A percentile compares a stretch with the other conserved stretches of the same genome.
phyloP scores from a whole-genome alignment of 2,113 vertebrate genomes.

The Alethe diademata region DNA sequence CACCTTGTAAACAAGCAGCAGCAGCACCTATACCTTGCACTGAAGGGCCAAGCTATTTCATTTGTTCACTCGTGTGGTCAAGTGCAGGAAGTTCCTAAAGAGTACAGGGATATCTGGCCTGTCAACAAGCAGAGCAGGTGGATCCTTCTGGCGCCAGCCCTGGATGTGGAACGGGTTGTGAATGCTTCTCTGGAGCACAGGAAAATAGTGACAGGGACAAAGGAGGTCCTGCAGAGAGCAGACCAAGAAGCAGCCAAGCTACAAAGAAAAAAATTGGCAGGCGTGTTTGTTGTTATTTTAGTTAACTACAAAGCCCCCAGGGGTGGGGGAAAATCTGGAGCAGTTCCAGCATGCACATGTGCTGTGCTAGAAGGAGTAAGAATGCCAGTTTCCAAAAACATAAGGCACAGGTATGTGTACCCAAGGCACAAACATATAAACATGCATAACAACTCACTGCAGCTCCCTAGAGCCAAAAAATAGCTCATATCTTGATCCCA shows the following conservation, averaged over 20 bases:
- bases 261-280: neutral
- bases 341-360: neutral
- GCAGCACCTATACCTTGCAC: neutral
- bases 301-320: neutral
- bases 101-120: neutral
- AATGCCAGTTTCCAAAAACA: neutral
- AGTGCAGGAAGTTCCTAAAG: neutral
- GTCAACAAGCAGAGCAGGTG: neutral
- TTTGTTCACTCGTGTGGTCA: neutral
- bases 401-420: accelerated
- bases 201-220: neutral
- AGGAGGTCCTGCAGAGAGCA: neutral
- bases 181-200: neutral
- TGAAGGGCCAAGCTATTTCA: neutral
- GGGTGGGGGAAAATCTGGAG: neutral
- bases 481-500: neutral
- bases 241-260: neutral
- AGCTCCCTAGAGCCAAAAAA: neutral
- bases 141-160: neutral
- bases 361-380: neutral
- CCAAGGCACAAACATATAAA: neutral
- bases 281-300: neutral
- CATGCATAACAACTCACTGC: neutral
- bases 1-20: neutral
- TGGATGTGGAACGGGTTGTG: neutral